phyloP scores from a whole-genome alignment of 1,140 invertebrate species.

The Trichoplusia ni region DNA sequence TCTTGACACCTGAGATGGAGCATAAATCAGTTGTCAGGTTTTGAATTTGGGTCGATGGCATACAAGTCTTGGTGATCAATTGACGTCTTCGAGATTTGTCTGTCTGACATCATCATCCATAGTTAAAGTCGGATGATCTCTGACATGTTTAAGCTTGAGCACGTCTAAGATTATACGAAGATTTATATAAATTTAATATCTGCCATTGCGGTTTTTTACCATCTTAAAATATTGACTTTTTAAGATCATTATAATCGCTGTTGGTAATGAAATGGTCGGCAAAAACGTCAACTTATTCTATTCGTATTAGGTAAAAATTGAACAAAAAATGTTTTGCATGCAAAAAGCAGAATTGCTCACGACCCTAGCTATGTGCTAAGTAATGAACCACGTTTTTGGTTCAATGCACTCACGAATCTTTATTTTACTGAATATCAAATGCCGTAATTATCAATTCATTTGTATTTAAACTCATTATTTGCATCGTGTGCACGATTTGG shows the following conservation, averaged over 20 bases:
- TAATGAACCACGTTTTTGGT: slow-evolving; percentile 78
- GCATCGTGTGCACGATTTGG: slow-evolving; percentile 49
- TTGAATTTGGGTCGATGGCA: slow-evolving; percentile 61
- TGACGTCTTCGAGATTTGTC: slow-evolving; percentile 54
- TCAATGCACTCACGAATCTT: slow-evolving; percentile 77
- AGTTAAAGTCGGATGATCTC: slow-evolving; percentile 55
- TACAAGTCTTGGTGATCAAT: slow-evolving; percentile 67
- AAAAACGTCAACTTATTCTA: slow-evolving; percentile 65
- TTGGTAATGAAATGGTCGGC: slow-evolving; percentile 39
- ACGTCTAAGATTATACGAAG: slow-evolving; percentile 48
- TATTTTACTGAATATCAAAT: slow-evolving; percentile 69
- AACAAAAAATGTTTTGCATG: slow-evolving; percentile 58
- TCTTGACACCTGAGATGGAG: slow-evolving; percentile 70
- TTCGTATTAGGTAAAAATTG: slow-evolving; percentile 56
- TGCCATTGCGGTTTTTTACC: slow-evolving; percentile 32
- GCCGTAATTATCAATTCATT: slow-evolving; percentile 64
- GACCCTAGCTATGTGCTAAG: slow-evolving; percentile 66
- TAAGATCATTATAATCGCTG: slow-evolving; percentile 46
- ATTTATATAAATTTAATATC: slow-evolving; percentile 10
- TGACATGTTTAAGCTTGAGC: slow-evolving; percentile 49
- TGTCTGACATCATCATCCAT: slow-evolving; percentile 63
- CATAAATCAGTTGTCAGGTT: slow-evolving; percentile 78
- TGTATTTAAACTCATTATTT: slow-evolving; percentile 54
- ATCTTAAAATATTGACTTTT: slow-evolving; percentile 41
- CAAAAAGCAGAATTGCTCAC: slow-evolving; percentile 65